Base-by-base conservation (phyloP, 2,797 vertebrate species). In the Acanthiza pusilla region DNA sequence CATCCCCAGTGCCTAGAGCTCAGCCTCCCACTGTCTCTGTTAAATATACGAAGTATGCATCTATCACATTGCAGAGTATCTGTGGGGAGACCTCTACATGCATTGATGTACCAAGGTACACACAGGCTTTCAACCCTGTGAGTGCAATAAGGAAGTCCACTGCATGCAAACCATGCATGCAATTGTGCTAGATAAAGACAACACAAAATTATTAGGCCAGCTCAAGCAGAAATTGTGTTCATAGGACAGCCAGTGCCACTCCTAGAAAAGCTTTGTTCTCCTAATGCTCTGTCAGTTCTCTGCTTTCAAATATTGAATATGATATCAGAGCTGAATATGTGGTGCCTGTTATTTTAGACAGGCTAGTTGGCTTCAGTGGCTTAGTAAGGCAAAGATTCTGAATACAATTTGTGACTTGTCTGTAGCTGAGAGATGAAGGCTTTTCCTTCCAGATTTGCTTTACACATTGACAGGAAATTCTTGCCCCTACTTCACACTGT, bases 111-210 rank as follows among this genome's bases (percentile, higher is more conserved):
- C 40, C 63, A 50, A 63, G 3, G 13, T 38, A 45, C 10, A 9
- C 3, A 9, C 16, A 60, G 17, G 22, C 2, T 45, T 79, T 77
- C 55, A 51, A 3, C 9, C 5, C 25, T 13, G 2, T 0, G 2
- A 17, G 8, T 22, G 16, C 34, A 54, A 27, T 25, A 25, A 50
- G 76, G 29, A 32, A 45, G 10, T 29, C n/a, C n/a, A n/a, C n/a
- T n/a, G n/a, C n/a, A n/a, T n/a, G n/a, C 21, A 68, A 88, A n/a
- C 16, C 13, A 20, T 3, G 13, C 12, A 27, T 10, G 19, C 3
- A 16, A 8, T 4, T 77, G 13, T 38, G 17, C n/a, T 50, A 19
- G 17, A 10, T 47, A 42, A 81, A 85, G 38, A 61, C 13, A 57
- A 8, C 5, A 43, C 5, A 57, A 72, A 68, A 55, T 36, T 66